Evolutionary conservation across 2,113 vertebrate genomes (phyloP).

Genomic region (Lipophrys pholis): DNA sequence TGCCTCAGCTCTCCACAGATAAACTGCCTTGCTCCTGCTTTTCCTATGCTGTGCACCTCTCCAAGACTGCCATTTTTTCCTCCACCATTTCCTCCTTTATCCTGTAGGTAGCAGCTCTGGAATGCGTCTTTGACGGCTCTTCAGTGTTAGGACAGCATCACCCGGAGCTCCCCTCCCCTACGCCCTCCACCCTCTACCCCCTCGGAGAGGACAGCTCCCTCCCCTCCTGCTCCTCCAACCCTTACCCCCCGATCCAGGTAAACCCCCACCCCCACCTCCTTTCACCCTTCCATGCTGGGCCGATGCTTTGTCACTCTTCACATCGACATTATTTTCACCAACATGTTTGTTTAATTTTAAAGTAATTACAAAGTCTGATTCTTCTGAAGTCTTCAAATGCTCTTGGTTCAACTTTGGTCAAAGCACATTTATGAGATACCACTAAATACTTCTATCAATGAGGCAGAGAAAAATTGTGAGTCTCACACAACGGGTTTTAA

Average conservation of each 20-base stretch:
- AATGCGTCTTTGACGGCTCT: constrained; percentile 84
- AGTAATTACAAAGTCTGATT: too few species aligned
- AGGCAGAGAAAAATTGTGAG: too few species aligned
- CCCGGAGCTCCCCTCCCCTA: constrained; percentile 74
- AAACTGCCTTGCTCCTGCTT: constrained; percentile 9
- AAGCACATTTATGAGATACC: too few species aligned
- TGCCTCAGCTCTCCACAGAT: not conserved
- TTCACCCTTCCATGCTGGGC: not conserved
- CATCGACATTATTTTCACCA: too few species aligned
- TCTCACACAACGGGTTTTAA: too few species aligned
- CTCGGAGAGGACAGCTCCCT: constrained; percentile 70
- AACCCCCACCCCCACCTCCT: not conserved
- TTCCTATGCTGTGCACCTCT: constrained; percentile 24
- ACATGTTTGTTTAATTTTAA: too few species aligned
- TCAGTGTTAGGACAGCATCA: constrained; percentile 68
- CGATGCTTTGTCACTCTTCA: too few species aligned
- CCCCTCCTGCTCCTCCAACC: constrained; percentile 77
- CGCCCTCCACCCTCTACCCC: constrained; percentile 75
- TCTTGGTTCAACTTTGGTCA: too few species aligned
- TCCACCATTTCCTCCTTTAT: constrained; percentile 24
- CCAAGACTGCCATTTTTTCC: constrained; percentile 24
- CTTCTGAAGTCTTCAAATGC: too few species aligned
- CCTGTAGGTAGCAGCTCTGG: constrained; percentile 83
- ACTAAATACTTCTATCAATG: too few species aligned
- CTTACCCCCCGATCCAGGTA: constrained; percentile 74